Conservation (phyloP, 2,888 invertebrate genomes). For the Caprella mutica region DNA sequence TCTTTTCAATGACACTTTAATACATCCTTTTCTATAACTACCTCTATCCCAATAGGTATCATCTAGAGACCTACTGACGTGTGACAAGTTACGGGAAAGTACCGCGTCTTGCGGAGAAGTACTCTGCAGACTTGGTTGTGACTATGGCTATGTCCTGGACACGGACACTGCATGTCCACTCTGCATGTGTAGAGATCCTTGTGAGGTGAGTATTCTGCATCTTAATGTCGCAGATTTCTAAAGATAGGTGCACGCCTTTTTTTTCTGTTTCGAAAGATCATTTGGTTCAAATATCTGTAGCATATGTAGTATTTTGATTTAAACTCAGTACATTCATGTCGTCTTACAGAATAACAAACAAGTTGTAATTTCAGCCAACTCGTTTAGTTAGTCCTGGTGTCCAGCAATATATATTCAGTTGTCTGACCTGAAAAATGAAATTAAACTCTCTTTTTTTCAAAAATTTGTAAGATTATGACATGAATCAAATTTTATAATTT, state of each 20-base stretch:
- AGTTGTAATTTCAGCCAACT: too few relatives aligned
- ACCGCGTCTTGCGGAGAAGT: constrained; percentile 52
- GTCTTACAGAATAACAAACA: not conserved
- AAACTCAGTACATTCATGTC: too few relatives aligned
- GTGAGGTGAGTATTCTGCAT: constrained; percentile 56
- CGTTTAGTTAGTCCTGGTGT: too few relatives aligned
- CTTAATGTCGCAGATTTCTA: not conserved
- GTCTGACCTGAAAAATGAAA: too few relatives aligned
- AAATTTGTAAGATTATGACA: too few relatives aligned
- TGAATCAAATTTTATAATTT: too few relatives aligned
- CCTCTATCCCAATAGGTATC: too few relatives aligned
- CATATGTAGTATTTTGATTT: too few relatives aligned
- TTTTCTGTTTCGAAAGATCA: not conserved
- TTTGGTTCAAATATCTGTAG: not conserved
- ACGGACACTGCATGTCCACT: constrained; percentile 59
- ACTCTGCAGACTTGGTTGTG: constrained; percentile 70
- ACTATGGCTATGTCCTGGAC: constrained; percentile 66
- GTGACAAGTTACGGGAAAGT: constrained; percentile 46
- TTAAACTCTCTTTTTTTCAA: too few relatives aligned
- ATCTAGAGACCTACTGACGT: constrained; percentile 31
- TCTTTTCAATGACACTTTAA: too few relatives aligned
- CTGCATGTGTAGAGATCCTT: constrained; percentile 71
- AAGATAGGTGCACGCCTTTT: not conserved
- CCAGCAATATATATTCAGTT: too few relatives aligned
- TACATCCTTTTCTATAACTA: too few relatives aligned